Base-by-base conservation (phyloP, 2,113 vertebrate species). In the Brachirus orientalis region DNA sequence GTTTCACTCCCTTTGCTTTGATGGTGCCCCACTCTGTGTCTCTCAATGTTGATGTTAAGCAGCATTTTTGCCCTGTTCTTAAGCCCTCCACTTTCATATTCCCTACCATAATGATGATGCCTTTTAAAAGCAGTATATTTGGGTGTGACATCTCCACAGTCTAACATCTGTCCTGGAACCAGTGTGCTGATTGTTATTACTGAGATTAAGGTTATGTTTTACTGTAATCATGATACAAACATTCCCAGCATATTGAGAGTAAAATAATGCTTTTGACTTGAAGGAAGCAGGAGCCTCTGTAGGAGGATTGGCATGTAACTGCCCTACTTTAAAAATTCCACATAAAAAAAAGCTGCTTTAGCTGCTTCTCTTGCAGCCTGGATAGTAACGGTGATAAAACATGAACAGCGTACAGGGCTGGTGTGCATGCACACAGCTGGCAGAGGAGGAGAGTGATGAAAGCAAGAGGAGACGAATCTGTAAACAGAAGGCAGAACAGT, bases 231-330 rank as follows among this genome's bases (percentile, higher is more conserved):
- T 69, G 53, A 62, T 72, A 41, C 1, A 44, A 59, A 14, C 37
- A 69, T 64, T 81, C 52, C 54, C 52, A 63, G n/a, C n/a, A n/a
- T n/a, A n/a, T n/a, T n/a, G n/a, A n/a, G n/a, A n/a, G n/a, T n/a
- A n/a, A n/a, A n/a, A n/a, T n/a, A n/a, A n/a, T n/a, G n/a, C n/a
- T n/a, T n/a, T n/a, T n/a, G n/a, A n/a, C n/a, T n/a, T n/a, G n/a
- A n/a, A n/a, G n/a, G n/a, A n/a, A n/a, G n/a, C n/a, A n/a, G n/a
- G n/a, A n/a, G n/a, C 65, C 85, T 74, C 75, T 46, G 80, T 66
- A 69, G 74, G 51, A 69, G n/a, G 40, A 79, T 57, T 78, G 82
- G 72, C 59, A 53, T 79, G 69, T 63, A 55, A 51, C 75, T 77
- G 56, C 62, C 70, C 71, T 64, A 76, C 55, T 72, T 86, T 82